These are phyloP conservation scores for Gnatocerus cornutus DNA, from an alignment of 2,888 invertebrate species.

Conservation along the genomic window DNA sequence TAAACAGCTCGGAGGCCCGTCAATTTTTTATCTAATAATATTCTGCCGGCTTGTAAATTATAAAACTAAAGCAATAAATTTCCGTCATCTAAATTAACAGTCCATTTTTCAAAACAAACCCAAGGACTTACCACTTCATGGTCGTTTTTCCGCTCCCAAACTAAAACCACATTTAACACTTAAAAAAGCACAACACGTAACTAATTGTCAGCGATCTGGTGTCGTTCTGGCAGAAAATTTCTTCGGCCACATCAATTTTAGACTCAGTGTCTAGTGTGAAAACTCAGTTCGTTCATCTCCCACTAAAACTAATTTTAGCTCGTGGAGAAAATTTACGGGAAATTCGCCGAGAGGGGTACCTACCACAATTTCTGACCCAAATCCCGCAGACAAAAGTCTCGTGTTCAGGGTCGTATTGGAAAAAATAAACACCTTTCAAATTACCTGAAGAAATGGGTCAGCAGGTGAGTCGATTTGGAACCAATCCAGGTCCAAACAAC, in stretches of 20 bases:
- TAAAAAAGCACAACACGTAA: background rate
- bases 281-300: constrained; percentile 50
- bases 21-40: too few relatives aligned
- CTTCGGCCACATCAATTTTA: constrained; percentile 37
- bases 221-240: constrained; percentile 43
- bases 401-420: constrained; percentile 28
- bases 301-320: constrained; percentile 48
- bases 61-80: too few relatives aligned
- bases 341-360: constrained; percentile 13
- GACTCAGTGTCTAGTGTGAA: constrained; percentile 40
- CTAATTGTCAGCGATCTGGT: constrained; percentile 36
- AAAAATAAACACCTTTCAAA: constrained; percentile 43
- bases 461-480: constrained; percentile 42
- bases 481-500: constrained; percentile 8
- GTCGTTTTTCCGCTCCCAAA: too few relatives aligned
- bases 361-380: constrained; percentile 11
- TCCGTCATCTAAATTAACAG: too few relatives aligned
- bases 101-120: background rate
- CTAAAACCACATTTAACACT: too few relatives aligned
- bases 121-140: constrained; percentile 39
- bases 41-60: too few relatives aligned
- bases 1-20: too few relatives aligned
- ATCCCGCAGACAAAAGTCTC: constrained; percentile 16
- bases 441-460: constrained; percentile 42
- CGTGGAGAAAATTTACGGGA: constrained; percentile 35